Percentiles rank a stretch among this genome's conserved stretches.
Conservation (phyloP, 2,888 invertebrate genomes). For the Ochropleura plecta region DNA sequence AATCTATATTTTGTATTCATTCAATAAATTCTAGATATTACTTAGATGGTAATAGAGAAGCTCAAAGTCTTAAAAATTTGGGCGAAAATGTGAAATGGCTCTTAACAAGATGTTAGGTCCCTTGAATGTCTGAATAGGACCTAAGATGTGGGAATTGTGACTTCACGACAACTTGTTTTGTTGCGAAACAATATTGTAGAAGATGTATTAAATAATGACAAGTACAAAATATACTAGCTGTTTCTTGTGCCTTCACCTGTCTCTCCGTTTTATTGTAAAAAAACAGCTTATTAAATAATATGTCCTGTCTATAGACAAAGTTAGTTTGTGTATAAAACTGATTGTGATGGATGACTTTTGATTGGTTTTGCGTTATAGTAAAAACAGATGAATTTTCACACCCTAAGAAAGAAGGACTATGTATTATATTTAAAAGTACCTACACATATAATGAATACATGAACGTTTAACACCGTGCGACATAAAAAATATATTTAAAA, state of each 20-base stretch:
- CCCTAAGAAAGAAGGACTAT: neutral
- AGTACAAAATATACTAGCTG: neutral
- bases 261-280: neutral
- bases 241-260: neutral
- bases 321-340: neutral
- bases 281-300: neutral
- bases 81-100: too few species aligned
- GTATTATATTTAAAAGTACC: neutral
- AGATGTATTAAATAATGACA: neutral
- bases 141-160: conserved; percentile 6
- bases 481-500: neutral
- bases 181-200: neutral
- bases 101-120: conserved; percentile 12
- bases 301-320: neutral
- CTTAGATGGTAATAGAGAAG: too few species aligned
- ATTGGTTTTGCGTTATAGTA: neutral
- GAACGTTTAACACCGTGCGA: neutral
- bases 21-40: too few species aligned
- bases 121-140: conserved; percentile 8
- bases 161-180: neutral
- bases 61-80: too few species aligned
- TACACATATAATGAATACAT: too few species aligned
- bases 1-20: too few species aligned
- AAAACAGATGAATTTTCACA: neutral
- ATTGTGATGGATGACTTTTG: neutral